A percentile compares a stretch with the other conserved stretches of the same genome.
These are phyloP conservation scores for Ophiodon elongatus DNA, from an alignment of 2,113 vertebrate species.

Conservation along the genomic window DNA sequence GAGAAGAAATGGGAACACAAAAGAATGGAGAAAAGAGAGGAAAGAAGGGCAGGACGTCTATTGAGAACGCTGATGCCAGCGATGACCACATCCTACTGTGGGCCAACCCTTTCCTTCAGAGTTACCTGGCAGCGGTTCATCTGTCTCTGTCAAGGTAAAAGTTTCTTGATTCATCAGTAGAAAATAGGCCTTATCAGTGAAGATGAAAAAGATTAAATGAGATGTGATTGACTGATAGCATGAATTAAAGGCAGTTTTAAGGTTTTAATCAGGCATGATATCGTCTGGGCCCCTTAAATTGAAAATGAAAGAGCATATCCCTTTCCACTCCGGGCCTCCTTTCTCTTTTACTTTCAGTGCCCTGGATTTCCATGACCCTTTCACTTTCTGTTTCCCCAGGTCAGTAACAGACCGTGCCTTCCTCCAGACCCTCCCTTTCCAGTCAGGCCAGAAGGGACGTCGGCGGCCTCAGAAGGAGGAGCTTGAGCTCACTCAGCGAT, in stretches of 20 bases:
- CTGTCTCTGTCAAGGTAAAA: constrained; percentile 82
- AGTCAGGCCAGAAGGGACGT: constrained; percentile 80
- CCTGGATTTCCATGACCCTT: constrained; percentile 11
- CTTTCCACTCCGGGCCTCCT: background rate
- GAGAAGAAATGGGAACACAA: constrained; percentile 15
- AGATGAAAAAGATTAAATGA: background rate
- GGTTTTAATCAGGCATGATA: background rate
- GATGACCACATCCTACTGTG: constrained; percentile 75
- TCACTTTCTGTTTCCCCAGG: constrained; percentile 71
- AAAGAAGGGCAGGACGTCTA: background rate
- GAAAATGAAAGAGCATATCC: constrained; percentile 14
- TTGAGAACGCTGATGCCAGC: background rate
- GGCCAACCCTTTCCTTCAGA: constrained; percentile 87
- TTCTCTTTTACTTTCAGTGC: background rate
- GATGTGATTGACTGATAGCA: background rate
- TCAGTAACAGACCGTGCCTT: constrained; percentile 85
- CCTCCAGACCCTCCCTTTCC: constrained; percentile 77
- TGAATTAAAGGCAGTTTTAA: background rate
- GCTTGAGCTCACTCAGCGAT: constrained; percentile 86
- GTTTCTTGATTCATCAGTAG: background rate
- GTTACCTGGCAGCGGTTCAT: constrained; percentile 88
- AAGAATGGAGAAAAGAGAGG: background rate
- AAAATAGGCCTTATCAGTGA: too few relatives aligned
- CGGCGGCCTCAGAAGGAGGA: constrained; percentile 87
- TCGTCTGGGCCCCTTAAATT: background rate